phyloP scores from a whole-genome alignment of 2,888 invertebrate genomes.

The Spicauda simplicius region DNA sequence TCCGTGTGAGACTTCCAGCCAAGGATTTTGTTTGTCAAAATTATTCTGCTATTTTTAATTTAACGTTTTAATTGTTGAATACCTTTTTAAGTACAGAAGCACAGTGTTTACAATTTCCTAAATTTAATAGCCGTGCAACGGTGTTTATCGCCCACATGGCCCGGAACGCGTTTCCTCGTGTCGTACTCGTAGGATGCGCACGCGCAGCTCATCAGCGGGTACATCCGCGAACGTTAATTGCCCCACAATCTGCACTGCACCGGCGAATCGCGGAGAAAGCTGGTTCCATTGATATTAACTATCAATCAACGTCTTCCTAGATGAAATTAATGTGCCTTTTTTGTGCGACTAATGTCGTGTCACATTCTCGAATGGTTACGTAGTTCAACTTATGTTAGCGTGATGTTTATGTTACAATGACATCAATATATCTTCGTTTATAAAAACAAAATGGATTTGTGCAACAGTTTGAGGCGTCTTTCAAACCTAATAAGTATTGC shows the following conservation, averaged over 20 bases:
- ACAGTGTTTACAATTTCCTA: neutral
- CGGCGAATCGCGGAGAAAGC: constrained; percentile 65
- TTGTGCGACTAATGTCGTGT: constrained; percentile 8
- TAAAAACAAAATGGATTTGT: too few species aligned
- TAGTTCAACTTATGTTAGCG: neutral
- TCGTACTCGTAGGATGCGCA: constrained; percentile 44
- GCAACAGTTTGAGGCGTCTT: too few species aligned
- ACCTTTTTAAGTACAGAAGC: neutral
- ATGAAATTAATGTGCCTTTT: constrained; percentile 25
- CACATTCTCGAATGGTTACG: constrained; percentile 6
- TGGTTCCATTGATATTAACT: constrained; percentile 32
- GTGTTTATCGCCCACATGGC: constrained; percentile 4
- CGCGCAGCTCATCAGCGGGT: constrained; percentile 40
- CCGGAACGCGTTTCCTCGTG: constrained; percentile 42
- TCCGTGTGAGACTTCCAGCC: too few species aligned
- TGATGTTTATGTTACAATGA: neutral
- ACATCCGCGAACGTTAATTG: constrained; percentile 67
- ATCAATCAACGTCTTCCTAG: constrained; percentile 36
- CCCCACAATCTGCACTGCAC: constrained; percentile 53
- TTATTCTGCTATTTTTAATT: neutral
- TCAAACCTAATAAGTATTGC: too few species aligned
- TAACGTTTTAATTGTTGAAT: neutral
- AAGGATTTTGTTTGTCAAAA: too few species aligned
- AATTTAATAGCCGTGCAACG: neutral
- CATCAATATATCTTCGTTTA: too few species aligned